Evolutionary conservation across 2,797 vertebrate genomes (phyloP).

Genomic region (Poecile montanus): DNA sequence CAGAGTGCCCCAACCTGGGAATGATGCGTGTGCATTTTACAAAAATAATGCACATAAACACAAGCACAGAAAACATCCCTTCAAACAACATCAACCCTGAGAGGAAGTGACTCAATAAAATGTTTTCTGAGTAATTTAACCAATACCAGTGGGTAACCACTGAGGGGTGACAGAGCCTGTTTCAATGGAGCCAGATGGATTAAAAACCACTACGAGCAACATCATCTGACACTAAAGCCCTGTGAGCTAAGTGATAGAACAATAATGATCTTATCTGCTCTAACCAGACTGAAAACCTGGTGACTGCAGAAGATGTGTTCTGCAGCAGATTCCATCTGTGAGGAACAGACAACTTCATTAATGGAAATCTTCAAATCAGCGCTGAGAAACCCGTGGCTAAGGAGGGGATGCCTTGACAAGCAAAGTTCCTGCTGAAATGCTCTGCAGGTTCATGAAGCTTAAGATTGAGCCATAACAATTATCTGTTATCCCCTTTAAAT

Average conservation of each 20-base stretch:
- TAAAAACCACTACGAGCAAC: slow-evolving; percentile 22
- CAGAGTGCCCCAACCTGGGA: neutral
- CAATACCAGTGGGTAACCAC: neutral
- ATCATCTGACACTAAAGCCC: slow-evolving; percentile 20
- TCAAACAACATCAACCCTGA: neutral
- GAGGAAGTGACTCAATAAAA: neutral
- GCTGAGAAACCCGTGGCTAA: neutral
- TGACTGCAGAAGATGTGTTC: slow-evolving; percentile 2
- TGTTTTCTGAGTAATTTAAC: neutral
- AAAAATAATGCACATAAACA: neutral
- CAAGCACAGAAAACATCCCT: neutral
- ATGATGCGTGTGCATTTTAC: neutral
- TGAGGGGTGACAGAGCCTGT: neutral
- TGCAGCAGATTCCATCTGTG: slow-evolving; percentile 40
- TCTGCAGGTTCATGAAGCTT: neutral
- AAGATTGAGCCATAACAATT: neutral
- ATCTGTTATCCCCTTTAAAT: neutral
- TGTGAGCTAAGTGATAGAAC: neutral
- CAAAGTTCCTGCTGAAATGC: slow-evolving; percentile 5
- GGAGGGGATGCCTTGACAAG: slow-evolving; percentile 2
- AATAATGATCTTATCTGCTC: slow-evolving; percentile 41
- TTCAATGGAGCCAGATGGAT: slow-evolving; percentile 4
- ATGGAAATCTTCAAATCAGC: slow-evolving; percentile 43
- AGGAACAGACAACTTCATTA: slow-evolving; percentile 56
- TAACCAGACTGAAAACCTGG: slow-evolving; percentile 37